Base-by-base conservation (phyloP, 2,113 vertebrate genomes). In the Grantiella picta region DNA sequence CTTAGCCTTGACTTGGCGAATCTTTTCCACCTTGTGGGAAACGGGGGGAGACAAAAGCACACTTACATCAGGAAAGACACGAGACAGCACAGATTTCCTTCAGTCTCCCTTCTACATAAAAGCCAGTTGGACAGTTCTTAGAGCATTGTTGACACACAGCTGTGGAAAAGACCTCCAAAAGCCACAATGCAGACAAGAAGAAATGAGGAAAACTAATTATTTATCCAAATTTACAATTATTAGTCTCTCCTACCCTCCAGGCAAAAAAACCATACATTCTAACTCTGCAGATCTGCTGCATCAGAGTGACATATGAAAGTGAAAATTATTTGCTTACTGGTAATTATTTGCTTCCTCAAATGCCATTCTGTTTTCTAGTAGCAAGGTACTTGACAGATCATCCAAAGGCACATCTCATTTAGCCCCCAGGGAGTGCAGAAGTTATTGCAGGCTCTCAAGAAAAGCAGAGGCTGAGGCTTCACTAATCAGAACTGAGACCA, bases 1-100 rank as follows among this genome's bases (percentile, higher is more conserved):
- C 98, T 99, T 99, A 88, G 99, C 99, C 97, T 99, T 99, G 96
- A 99, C 98, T 97, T 99, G 99, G 47, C 99, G 99, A 94, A 99
- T 99, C 98, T 99, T 99, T 97, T 99, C 99, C 80, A 99, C 98
- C 99, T 99, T 96, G 10, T 33, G n/a, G n/a, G 12, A 47, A 50
- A 35, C 0, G 5, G 4, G 3, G 11, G 11, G n/a, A 75, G 13
- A 96, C 35, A 82, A 92, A 95, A 72, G 59, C 24, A 86, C 13
- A 31, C 11, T 83, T 65, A 22, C 3, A 40, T 76, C 42, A 86
- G 47, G 45, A 57, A 68, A 83, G 47, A 66, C 35, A 64, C 49
- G 15, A 33, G 3, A 1, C 7, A 60, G 40, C 31, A 47, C 12
- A 49, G 47, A 45, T 70, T n/a, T 83, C 50, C 53, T n/a, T 33